Evolutionary conservation across 2,888 invertebrate species (phyloP).

Genomic region (Lepeophtheirus nordmannii): DNA sequence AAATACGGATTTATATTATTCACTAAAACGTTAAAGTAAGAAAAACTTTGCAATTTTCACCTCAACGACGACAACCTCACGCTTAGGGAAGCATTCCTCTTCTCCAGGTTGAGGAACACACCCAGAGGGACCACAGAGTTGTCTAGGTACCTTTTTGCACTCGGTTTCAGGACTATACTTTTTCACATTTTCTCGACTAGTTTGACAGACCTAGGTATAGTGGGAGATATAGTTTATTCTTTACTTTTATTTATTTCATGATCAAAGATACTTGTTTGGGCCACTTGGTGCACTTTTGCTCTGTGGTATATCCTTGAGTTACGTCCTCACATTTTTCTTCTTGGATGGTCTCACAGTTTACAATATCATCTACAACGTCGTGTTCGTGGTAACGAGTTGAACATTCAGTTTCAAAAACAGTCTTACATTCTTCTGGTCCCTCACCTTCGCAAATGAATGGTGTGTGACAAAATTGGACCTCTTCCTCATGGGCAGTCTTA

Average conservation of each 20-base stretch:
- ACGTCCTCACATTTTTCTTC: constrained; percentile 14
- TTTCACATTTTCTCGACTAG: constrained; percentile 3
- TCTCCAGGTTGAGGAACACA: constrained; percentile 11
- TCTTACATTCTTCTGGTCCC: constrained; percentile 22
- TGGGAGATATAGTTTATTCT: neutral
- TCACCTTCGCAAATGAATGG: constrained; percentile 21
- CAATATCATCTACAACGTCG: constrained; percentile 16
- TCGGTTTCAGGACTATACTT: constrained; percentile 20
- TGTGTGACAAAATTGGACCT: constrained; percentile 21
- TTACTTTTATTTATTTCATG: neutral
- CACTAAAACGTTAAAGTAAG: neutral
- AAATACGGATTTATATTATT: neutral
- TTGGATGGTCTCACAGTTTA: constrained; percentile 11
- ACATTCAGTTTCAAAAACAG: constrained; percentile 18
- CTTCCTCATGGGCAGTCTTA: constrained; percentile 18
- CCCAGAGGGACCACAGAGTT: constrained; percentile 20
- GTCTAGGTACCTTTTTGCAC: constrained; percentile 20
- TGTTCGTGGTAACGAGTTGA: constrained; percentile 20
- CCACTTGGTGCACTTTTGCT: constrained; percentile 20
- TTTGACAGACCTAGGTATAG: neutral
- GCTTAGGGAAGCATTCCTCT: constrained; percentile 7
- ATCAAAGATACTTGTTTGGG: constrained; percentile 14
- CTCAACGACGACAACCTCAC: constrained; percentile 15
- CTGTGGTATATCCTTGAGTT: constrained; percentile 16
- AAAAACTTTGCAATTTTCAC: neutral